Base-by-base conservation (phyloP, 2,888 invertebrate genomes). In the Sphaerophoria rueppellii region DNA sequence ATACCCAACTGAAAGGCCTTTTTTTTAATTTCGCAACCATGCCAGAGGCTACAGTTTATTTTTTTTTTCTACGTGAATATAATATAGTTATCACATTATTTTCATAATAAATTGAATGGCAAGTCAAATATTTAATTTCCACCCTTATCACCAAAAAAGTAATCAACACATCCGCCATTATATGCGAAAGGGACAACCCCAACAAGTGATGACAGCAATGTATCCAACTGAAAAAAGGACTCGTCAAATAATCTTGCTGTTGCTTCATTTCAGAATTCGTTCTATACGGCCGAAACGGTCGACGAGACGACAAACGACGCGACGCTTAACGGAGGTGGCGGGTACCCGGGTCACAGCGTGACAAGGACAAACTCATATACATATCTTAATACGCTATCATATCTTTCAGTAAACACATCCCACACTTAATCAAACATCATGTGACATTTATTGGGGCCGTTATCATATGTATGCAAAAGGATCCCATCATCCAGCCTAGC, bases 301-400 rank as follows among this genome's bases (percentile, higher is more conserved):
- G 35, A 11, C 12, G 14, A 4, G 4, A 4, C 40, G 16, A 37
- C 4, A 0, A 6, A 6, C 2, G 16, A 4, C 0, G 16, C 24
- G 16, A 4, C 7, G 16, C 11, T 5, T 6, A 16, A 16, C 2
- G 50, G 50, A 16, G 2, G 40, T 4, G n/a, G 7, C 4, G 35
- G 52, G 35, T 24, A 24, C 40, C 40, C 7, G 9, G 40, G 7
- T 9, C 40, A 40, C 6, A 6, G 9, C 6, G n/a, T 24, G 16
- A 54, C 63, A 60, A 60, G 40, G 73, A 67, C 57, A n/a, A 58
- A 60, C 81, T 72, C 77, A 72, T 74, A 70, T 57, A 72, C 83
- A 72, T 69, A 80, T 79, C 83, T 80, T 83, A 80, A 83, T 83
- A 80, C 72, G 80, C 80, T 80, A 80, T 83, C 83, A 80, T 83